Evolutionary conservation across 2,113 vertebrate genomes (phyloP).

Genomic region (Gallinago undulata): DNA sequence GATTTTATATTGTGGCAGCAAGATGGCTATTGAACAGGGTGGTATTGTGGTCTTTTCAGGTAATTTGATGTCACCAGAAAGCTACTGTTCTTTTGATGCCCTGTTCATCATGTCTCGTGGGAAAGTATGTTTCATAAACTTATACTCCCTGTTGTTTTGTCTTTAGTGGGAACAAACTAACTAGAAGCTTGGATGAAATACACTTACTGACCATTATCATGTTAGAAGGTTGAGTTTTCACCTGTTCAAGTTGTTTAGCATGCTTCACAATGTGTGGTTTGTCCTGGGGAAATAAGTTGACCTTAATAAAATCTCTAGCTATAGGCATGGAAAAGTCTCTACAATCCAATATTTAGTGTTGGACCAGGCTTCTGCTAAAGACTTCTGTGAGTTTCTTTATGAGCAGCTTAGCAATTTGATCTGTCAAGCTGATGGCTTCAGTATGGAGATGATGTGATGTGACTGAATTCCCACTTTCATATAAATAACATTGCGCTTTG

Average conservation of each 20-base stretch:
- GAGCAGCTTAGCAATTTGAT: not conserved
- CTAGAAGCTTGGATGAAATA: not conserved
- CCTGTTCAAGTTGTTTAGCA: not conserved
- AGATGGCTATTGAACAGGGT: not conserved
- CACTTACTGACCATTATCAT: not conserved
- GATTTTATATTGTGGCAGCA: not conserved
- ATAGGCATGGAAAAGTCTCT: not conserved
- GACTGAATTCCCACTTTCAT: not conserved
- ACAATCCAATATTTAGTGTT: not conserved
- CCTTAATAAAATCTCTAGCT: not conserved
- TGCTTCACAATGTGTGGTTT: not conserved
- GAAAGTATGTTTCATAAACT: not conserved
- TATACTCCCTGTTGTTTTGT: not conserved
- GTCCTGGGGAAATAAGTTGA: not conserved
- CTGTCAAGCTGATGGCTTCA: not conserved
- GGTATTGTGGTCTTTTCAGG: not conserved
- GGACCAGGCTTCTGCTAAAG: not conserved
- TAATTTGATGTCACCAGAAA: not conserved
- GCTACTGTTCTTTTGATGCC: not conserved
- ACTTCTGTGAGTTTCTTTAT: not conserved
- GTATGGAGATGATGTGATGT: not conserved
- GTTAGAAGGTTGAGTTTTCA: not conserved
- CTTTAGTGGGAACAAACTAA: not conserved
- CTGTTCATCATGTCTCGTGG: not conserved
- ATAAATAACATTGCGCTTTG: not conserved